phyloP scores from a whole-genome alignment of 2,113 vertebrate species.

The Chaenogobius annularis region DNA sequence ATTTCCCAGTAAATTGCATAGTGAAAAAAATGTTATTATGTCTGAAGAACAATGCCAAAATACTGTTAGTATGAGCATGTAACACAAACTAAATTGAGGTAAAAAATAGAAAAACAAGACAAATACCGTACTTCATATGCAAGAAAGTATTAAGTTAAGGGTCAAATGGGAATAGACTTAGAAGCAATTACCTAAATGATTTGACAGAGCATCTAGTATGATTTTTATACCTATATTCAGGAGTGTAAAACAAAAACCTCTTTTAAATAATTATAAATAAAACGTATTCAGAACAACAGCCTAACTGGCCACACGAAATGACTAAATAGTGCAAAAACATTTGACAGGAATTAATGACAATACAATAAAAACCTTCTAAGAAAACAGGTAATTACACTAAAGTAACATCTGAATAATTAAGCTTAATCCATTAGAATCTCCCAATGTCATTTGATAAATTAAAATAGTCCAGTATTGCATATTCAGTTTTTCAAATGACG shows the following conservation, averaged over 20 bases:
- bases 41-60: slow-evolving; percentile 8
- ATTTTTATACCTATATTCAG: background rate
- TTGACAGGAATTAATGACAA: background rate
- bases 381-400: background rate
- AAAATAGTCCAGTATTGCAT: slow-evolving; percentile 29
- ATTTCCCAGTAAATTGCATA: slow-evolving; percentile 69
- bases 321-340: slow-evolving; percentile 33
- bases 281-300: slow-evolving; percentile 5
- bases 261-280: slow-evolving; percentile 48
- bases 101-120: slow-evolving; percentile 17
- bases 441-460: slow-evolving; percentile 46
- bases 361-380: background rate
- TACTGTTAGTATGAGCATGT: slow-evolving; percentile 2
- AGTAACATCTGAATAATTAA: background rate
- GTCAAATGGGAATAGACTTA: background rate
- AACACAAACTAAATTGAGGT: slow-evolving; percentile 26
- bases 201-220: background rate
- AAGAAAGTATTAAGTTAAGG: background rate
- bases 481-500: background rate
- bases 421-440: slow-evolving; percentile 23
- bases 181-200: background rate
- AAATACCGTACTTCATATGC: slow-evolving; percentile 51
- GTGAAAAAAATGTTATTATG: slow-evolving; percentile 41
- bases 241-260: slow-evolving; percentile 7
- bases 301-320: slow-evolving; percentile 16